Evolutionary conservation across 2,888 invertebrate species (phyloP).

Genomic region (Dryomyza anilis): DNA sequence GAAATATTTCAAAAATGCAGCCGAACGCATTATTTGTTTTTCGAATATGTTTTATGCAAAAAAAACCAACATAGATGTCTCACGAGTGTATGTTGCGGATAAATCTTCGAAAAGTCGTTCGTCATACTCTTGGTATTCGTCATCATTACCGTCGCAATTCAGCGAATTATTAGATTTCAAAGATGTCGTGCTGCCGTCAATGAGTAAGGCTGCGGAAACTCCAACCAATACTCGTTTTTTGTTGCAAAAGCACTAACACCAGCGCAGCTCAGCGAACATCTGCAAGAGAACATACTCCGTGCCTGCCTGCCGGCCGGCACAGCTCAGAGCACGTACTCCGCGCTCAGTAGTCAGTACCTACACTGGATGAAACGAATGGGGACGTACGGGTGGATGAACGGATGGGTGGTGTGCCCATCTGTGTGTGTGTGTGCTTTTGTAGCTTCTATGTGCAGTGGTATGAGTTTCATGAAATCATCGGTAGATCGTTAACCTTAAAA

Average conservation of each 20-base stretch:
- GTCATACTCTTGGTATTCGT: neutral
- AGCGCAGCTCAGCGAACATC: neutral
- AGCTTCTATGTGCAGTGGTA: neutral
- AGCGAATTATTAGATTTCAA: neutral
- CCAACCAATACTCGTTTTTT: neutral
- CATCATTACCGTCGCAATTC: neutral
- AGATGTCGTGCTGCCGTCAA: neutral
- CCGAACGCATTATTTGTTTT: no score
- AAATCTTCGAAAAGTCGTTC: conserved; percentile 1
- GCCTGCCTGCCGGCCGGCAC: conserved; percentile 14
- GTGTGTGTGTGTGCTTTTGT: neutral
- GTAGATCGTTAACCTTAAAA: conserved; percentile 60
- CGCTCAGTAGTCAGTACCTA: conserved; percentile 27
- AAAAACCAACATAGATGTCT: no score
- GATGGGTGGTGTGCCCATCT: no score
- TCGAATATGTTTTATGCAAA: no score
- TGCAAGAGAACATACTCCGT: conserved; percentile 10
- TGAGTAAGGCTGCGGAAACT: neutral
- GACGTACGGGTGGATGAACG: neutral
- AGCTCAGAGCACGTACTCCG: conserved; percentile 16
- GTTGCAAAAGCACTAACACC: no score
- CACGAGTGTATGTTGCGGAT: no score
- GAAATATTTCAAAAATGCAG: neutral
- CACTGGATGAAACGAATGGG: neutral
- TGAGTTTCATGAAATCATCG: conserved; percentile 32